Percentiles rank a stretch among this genome's conserved stretches.
Evolutionary conservation across 2,888 invertebrate species (phyloP).

Genomic region (Dendrolimus houi): DNA sequence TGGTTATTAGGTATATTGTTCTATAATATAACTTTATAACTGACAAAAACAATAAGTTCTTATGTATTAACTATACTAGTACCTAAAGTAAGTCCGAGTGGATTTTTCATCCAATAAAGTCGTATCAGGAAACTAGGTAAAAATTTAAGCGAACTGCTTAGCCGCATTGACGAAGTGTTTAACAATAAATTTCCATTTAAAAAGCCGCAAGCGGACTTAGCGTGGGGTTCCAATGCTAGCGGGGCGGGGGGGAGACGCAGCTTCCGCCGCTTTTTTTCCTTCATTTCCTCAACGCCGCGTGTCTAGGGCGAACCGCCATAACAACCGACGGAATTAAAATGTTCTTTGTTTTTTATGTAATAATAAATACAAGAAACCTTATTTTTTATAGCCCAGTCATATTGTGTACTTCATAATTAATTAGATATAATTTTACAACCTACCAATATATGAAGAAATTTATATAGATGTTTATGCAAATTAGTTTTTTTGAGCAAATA

Average conservation of each 20-base stretch:
- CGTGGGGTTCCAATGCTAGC: constrained; percentile 12
- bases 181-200: constrained; percentile 77
- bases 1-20: too few species aligned
- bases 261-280: constrained; percentile 74
- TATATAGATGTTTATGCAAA: too few species aligned
- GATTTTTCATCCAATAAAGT: too few species aligned
- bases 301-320: constrained; percentile 55
- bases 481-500: too few species aligned
- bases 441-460: too few species aligned
- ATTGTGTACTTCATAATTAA: constrained; percentile 1
- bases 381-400: constrained; percentile 1
- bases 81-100: too few species aligned
- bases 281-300: constrained; percentile 71
- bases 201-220: constrained; percentile 56
- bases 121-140: constrained; percentile 6
- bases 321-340: constrained; percentile 53
- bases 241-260: constrained; percentile 35
- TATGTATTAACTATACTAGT: too few species aligned
- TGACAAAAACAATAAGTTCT: too few species aligned
- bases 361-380: not conserved
- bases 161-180: constrained; percentile 70
- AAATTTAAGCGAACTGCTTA: constrained; percentile 48
- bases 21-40: too few species aligned
- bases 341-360: constrained; percentile 41
- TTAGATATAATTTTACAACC: too few species aligned